phyloP scores from a whole-genome alignment of 2,113 vertebrate species.

The Nansenia antarctica region DNA sequence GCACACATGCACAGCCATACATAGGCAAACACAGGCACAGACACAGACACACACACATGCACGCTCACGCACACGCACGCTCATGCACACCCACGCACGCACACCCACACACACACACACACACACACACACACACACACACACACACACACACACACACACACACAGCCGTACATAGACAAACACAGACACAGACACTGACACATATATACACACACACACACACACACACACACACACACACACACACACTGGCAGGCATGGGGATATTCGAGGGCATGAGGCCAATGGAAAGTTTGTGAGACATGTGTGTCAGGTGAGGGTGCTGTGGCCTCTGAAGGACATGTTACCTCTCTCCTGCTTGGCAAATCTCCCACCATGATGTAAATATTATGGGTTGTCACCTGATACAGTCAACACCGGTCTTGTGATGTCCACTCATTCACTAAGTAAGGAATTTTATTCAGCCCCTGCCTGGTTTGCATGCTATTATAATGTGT shows the following conservation, averaged over 20 bases:
- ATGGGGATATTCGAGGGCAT: neutral
- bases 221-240: neutral
- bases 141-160: neutral
- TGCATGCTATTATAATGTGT: neutral
- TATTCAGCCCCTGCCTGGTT: too few species aligned
- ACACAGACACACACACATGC: neutral
- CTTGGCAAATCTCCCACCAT: conserved; percentile 41
- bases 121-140: neutral
- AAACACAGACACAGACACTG: neutral
- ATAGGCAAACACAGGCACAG: neutral
- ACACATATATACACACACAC: neutral
- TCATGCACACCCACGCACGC: neutral
- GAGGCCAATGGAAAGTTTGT: conserved; percentile 30
- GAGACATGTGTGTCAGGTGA: conserved; percentile 51
- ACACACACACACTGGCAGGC: neutral
- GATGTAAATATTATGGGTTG: neutral
- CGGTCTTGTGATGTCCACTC: too few species aligned
- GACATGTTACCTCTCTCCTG: conserved; percentile 43
- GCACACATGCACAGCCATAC: neutral
- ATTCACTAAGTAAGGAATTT: too few species aligned
- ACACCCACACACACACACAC: neutral
- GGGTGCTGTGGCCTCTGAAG: conserved; percentile 29
- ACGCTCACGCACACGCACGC: too few species aligned
- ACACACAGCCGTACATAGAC: neutral
- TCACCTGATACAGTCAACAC: too few species aligned